These are phyloP conservation scores for Magallana angulata DNA, from an alignment of 1,140 invertebrate species.

Conservation along the genomic window DNA sequence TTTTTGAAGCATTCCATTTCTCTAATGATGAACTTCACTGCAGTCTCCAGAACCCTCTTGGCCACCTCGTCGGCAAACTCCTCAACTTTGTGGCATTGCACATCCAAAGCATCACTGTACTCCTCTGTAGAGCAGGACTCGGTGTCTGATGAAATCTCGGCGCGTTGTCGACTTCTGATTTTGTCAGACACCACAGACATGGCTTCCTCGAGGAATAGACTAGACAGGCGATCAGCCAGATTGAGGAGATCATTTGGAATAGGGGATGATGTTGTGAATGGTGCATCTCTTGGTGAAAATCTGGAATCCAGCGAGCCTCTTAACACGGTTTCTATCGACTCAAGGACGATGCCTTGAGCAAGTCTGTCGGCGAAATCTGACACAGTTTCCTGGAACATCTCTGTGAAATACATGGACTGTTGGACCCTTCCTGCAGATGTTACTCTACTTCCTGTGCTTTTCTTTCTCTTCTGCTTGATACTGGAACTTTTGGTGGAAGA, in stretches of 20 bases:
- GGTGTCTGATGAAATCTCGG: too few relatives aligned
- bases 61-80: conserved; percentile 59
- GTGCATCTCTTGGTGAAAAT: background rate
- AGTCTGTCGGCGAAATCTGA: conserved; percentile 65
- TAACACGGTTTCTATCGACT: conserved; percentile 55
- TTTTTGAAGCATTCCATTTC: conserved; percentile 52
- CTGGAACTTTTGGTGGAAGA: conserved; percentile 43
- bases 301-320: background rate
- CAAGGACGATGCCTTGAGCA: conserved; percentile 60
- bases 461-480: conserved; percentile 25
- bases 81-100: conserved; percentile 58
- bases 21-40: conserved; percentile 50
- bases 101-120: conserved; percentile 59
- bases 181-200: background rate
- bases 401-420: conserved; percentile 38
- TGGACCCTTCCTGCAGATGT: conserved; percentile 33
- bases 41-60: conserved; percentile 54
- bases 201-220: conserved; percentile 25
- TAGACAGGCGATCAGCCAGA: conserved; percentile 34
- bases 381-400: conserved; percentile 52
- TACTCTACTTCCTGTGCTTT: conserved; percentile 15
- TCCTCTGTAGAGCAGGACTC: conserved; percentile 33
- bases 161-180: background rate
- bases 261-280: background rate
- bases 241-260: background rate